Conservation (phyloP, 2,797 vertebrate species). For the Periophthalmus magnuspinnatus region DNA sequence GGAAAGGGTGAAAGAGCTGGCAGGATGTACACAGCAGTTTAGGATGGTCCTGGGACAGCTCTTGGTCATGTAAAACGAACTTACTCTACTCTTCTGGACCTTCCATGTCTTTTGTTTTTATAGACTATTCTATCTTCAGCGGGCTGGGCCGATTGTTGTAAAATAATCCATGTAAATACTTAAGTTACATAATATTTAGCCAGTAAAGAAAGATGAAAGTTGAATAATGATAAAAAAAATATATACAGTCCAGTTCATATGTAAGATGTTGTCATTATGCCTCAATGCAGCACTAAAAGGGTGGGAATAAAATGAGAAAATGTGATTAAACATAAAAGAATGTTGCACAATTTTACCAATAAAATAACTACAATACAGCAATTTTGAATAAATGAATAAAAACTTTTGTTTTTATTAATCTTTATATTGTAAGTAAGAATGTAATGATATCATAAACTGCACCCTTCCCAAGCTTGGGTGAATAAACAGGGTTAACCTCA, state of each 20-base stretch:
- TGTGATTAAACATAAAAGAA: slow-evolving; percentile 4
- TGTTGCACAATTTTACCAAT: background rate
- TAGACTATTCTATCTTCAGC: slow-evolving; percentile 57
- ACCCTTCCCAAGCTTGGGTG: background rate
- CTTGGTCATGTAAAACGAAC: slow-evolving; percentile 77
- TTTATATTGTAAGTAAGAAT: slow-evolving; percentile 2
- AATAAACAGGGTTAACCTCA: slow-evolving; percentile 7
- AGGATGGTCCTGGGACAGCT: slow-evolving; percentile 90
- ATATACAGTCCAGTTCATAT: slow-evolving; percentile 17
- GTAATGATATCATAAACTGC: background rate
- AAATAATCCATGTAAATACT: slow-evolving; percentile 82
- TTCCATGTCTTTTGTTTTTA: slow-evolving; percentile 42
- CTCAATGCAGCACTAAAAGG: slow-evolving; percentile 10
- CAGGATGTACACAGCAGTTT: slow-evolving; percentile 92
- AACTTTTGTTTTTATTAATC: background rate
- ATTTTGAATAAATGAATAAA: background rate
- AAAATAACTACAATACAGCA: background rate
- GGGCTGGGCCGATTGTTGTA: slow-evolving; percentile 76
- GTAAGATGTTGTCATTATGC: background rate
- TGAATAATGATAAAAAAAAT: slow-evolving; percentile 53
- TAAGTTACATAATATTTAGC: slow-evolving; percentile 68
- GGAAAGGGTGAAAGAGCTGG: slow-evolving; percentile 88
- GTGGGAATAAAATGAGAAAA: background rate
- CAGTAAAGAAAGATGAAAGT: slow-evolving; percentile 43
- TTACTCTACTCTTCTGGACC: slow-evolving; percentile 3